These are phyloP conservation scores for Trachelipus rathkii DNA, from an alignment of 1,140 invertebrate genomes.

Conservation along the genomic window DNA sequence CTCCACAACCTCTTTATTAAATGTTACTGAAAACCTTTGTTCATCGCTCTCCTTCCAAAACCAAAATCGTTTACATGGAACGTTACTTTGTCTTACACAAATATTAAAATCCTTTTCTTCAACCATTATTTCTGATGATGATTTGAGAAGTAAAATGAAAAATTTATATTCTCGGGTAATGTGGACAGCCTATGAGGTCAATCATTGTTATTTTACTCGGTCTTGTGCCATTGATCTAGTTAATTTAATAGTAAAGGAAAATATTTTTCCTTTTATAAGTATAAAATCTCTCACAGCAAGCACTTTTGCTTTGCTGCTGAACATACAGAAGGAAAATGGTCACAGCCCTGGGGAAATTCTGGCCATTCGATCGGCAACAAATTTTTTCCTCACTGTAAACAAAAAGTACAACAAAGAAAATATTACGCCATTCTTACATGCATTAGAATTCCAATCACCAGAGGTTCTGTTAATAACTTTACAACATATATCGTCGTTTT, in stretches of 20 bases:
- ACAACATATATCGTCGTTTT: not conserved
- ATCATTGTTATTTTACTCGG: not conserved
- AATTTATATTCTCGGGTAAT: not conserved
- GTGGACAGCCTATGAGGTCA: not conserved
- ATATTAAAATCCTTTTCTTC: conserved; percentile 29
- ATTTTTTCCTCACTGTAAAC: not conserved
- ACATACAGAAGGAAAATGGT: not conserved
- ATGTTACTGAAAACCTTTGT: conserved; percentile 32
- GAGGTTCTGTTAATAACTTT: not conserved
- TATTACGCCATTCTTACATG: not conserved
- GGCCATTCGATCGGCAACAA: not conserved
- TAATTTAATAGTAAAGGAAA: not conserved
- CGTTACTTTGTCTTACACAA: conserved; percentile 52
- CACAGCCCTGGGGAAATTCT: not conserved
- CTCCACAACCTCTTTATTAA: conserved; percentile 47
- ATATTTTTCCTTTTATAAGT: not conserved
- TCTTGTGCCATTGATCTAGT: not conserved
- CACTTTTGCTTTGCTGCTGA: not conserved
- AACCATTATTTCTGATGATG: not conserved
- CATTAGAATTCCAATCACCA: not conserved
- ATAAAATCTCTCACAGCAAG: conserved; percentile 1
- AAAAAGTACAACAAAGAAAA: not conserved
- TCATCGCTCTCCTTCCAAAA: conserved; percentile 8
- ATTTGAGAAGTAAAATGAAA: not conserved
- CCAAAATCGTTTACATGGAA: conserved; percentile 57